Conservation (phyloP, 2,888 invertebrate species). For the Kuschelorhynchus macadamiae region DNA sequence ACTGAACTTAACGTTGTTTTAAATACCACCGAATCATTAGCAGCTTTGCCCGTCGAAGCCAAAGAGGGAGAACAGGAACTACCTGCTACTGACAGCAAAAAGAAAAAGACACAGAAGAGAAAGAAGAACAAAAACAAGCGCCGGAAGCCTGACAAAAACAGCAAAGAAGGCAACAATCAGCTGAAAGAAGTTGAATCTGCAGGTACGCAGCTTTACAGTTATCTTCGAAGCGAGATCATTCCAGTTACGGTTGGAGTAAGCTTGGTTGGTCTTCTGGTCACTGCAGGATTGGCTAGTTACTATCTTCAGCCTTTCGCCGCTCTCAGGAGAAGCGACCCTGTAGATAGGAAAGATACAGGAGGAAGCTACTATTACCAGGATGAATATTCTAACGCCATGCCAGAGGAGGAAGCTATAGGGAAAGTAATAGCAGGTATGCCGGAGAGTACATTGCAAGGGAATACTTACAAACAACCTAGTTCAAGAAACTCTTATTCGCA, state of each 20-base stretch:
- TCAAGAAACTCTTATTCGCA: slow-evolving; percentile 56
- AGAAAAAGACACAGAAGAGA: slow-evolving; percentile 59
- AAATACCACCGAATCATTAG: slow-evolving; percentile 43
- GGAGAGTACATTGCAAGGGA: slow-evolving; percentile 46
- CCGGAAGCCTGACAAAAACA: slow-evolving; percentile 73
- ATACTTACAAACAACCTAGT: slow-evolving; percentile 51
- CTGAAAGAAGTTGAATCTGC: slow-evolving; percentile 73
- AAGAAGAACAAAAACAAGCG: slow-evolving; percentile 75
- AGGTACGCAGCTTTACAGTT: slow-evolving; percentile 82
- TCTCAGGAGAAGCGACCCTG: slow-evolving; percentile 74
- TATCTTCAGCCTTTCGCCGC: slow-evolving; percentile 81
- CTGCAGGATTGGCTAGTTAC: slow-evolving; percentile 83
- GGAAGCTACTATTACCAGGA: slow-evolving; percentile 76
- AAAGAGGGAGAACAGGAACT: slow-evolving; percentile 62
- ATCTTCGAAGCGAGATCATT: slow-evolving; percentile 84
- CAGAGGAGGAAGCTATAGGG: slow-evolving; percentile 83
- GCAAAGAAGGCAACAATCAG: slow-evolving; percentile 61
- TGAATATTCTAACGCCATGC: slow-evolving; percentile 79
- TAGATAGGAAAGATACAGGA: slow-evolving; percentile 75
- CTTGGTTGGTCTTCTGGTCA: slow-evolving; percentile 80
- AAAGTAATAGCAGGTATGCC: slow-evolving; percentile 54
- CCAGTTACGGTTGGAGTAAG: slow-evolving; percentile 83
- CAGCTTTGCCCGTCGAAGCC: slow-evolving; percentile 60
- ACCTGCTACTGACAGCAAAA: slow-evolving; percentile 56
- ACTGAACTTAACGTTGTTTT: slow-evolving; percentile 29